Conservation (phyloP, 2,797 vertebrate genomes). For the Notolepis coatsorum region DNA sequence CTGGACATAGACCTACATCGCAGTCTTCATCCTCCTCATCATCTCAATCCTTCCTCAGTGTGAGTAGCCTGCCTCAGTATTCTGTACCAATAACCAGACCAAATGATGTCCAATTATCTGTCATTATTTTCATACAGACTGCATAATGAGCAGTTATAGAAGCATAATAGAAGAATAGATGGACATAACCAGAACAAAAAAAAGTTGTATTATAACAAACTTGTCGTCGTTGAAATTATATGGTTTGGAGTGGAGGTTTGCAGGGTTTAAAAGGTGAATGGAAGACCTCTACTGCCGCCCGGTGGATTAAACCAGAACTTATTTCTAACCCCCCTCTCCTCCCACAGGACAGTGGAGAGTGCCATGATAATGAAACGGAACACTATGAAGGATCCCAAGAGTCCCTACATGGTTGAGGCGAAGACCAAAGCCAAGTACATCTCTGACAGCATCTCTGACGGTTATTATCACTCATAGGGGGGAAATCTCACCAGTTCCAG, state of each 20-base stretch:
- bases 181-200: background rate
- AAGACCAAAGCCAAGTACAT: too few species aligned
- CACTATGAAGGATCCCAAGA: conserved; percentile 69
- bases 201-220: background rate
- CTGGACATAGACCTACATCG: background rate
- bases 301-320: conserved; percentile 21
- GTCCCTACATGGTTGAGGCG: conserved; percentile 66
- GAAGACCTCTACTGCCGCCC: conserved; percentile 38
- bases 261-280: background rate
- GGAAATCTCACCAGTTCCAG: background rate
- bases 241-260: background rate
- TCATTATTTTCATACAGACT: too few species aligned
- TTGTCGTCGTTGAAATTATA: background rate
- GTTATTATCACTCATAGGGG: background rate
- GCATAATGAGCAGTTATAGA: too few species aligned
- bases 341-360: conserved; percentile 64
- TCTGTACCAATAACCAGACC: conserved; percentile 15
- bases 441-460: background rate
- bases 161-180: background rate
- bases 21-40: conserved; percentile 42
- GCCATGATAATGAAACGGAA: conserved; percentile 40
- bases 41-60: conserved; percentile 69
- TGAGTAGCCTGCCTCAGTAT: conserved; percentile 45
- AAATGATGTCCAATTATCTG: background rate
- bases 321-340: background rate